phyloP scores from a whole-genome alignment of 2,888 invertebrate genomes.

The Lasioglossum zephyrum region DNA sequence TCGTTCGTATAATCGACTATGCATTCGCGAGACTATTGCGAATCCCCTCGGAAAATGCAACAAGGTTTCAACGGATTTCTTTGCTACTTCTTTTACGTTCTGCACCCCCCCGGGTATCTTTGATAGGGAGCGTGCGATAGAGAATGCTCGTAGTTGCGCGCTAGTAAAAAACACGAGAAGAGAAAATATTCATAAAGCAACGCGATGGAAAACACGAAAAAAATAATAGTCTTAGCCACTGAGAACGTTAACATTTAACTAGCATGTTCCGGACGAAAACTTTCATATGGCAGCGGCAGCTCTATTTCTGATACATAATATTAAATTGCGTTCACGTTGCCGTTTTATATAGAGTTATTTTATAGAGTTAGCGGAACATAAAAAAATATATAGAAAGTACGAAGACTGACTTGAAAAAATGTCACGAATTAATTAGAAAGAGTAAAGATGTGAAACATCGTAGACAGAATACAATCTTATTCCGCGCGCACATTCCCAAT shows the following conservation, averaged over 20 bases:
- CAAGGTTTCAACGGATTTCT: slow-evolving; percentile 20
- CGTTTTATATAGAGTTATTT: background rate
- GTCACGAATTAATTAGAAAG: no score
- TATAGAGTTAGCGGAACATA: background rate
- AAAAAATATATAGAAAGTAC: background rate
- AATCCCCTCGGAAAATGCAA: slow-evolving; percentile 14
- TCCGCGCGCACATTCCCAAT: background rate
- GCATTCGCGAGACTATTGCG: slow-evolving; percentile 23
- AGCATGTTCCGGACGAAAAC: background rate
- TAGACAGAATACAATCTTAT: background rate
- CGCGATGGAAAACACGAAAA: background rate
- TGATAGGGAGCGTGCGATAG: slow-evolving; percentile 11
- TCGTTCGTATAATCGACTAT: slow-evolving; percentile 58
- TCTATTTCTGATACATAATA: background rate
- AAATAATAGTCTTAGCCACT: background rate
- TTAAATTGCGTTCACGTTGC: background rate
- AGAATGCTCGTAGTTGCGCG: slow-evolving; percentile 1
- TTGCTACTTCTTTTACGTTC: background rate
- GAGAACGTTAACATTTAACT: background rate
- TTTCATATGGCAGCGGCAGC: background rate
- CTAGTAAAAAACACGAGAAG: background rate
- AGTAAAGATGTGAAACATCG: background rate
- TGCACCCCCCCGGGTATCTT: background rate
- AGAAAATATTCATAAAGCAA: background rate
- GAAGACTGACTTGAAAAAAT: no score